Evolutionary conservation across 1,140 invertebrate genomes (phyloP), one percentile per base, ranked within the genome.

Genomic region (Lutraria rhynchaena): DNA sequence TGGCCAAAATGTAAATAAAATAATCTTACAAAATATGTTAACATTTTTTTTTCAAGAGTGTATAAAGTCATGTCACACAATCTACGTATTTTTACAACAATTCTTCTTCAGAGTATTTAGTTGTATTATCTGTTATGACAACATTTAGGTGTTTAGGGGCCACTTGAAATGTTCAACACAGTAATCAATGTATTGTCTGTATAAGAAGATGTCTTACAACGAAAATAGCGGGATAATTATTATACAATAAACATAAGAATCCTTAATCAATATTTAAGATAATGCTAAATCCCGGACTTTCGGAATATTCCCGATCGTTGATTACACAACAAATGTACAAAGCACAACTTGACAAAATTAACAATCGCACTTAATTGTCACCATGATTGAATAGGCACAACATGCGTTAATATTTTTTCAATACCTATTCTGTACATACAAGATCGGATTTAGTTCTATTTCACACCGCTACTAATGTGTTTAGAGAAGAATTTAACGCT

Each of bases 321-420:
- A 55, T 55, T 55, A 55, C 19, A 55, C 53, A 55, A 55, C 19
- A 55, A 55, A 22, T 22, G 27, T 5, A 55, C 53, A 55, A 55
- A 55, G 27, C 19, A 41, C 37, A 41, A 41, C 37, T 41, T 41
- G 37, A 41, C 37, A 41, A 41, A 41, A 7, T 41, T 41, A 41
- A 41, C 37, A 41, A 41, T 41, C 15, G 15, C 37, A 41, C 15
- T 7, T 15, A 41, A 41, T 41, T 41, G 37, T 41, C 37, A 41
- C 37, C 15, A 41, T 41, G 37, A 41, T 41, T 41, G 37, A 41
- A 5, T 41, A 15, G 5, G 5, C 37, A 69, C 37, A 69, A 69
- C 49, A 46, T 77, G 49, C 41, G 75, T 41, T 77, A 77, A 77
- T 77, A 77, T 77, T 77, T 77, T 77, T 77, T 51, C 75, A 77